Evolutionary conservation across 2,113 vertebrate genomes (phyloP).

Genomic region (Narcine bancroftii): DNA sequence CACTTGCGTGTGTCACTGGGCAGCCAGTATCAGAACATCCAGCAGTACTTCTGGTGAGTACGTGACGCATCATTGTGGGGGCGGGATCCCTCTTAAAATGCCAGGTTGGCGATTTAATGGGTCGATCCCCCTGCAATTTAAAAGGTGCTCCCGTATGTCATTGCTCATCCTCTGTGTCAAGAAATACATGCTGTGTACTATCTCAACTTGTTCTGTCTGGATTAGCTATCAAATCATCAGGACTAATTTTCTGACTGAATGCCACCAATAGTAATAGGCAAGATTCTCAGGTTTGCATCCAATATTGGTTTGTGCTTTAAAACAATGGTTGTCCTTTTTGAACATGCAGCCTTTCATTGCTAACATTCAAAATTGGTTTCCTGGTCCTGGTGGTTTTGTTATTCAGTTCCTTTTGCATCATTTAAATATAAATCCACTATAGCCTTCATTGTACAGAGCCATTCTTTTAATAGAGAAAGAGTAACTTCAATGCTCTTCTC

Average conservation of each 20-base stretch:
- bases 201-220: background rate
- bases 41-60: too few relatives aligned
- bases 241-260: background rate
- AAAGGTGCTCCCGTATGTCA: background rate
- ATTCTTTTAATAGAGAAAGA: background rate
- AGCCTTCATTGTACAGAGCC: background rate
- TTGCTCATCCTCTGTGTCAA: background rate
- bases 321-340: background rate
- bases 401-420: background rate
- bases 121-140: too few relatives aligned
- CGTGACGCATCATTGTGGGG: too few relatives aligned
- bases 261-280: background rate
- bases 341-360: background rate
- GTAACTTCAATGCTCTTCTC: background rate
- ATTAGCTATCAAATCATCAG: background rate
- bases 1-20: too few relatives aligned
- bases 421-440: background rate
- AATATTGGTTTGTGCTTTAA: background rate
- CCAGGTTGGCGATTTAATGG: too few relatives aligned
- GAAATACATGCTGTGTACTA: background rate
- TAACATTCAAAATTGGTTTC: background rate
- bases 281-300: background rate
- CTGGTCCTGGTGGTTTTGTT: background rate
- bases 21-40: too few relatives aligned
- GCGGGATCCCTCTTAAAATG: too few relatives aligned